Percentiles rank a stretch among this genome's conserved stretches.
phyloP scores from a whole-genome alignment of 2,888 invertebrate genomes.

The Acanthosepion lycidas region DNA sequence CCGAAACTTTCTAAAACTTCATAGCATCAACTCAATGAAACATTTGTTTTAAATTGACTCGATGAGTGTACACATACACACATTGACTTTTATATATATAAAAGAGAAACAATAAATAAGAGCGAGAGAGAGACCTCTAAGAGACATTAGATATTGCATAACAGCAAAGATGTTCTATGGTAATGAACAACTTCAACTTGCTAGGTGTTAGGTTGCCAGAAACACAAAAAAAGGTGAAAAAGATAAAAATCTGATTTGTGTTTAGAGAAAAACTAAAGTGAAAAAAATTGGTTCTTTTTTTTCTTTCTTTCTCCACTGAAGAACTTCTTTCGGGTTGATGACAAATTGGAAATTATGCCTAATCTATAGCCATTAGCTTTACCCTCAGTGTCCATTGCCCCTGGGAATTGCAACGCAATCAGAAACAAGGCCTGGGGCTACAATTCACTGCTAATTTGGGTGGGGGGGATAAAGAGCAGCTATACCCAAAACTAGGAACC shows the following conservation, averaged over 20 bases:
- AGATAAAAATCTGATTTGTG: neutral
- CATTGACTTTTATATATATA: too few relatives aligned
- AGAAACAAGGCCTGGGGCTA: neutral
- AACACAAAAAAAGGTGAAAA: neutral
- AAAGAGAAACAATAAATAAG: too few relatives aligned
- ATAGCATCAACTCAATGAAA: too few relatives aligned
- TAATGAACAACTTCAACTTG: neutral
- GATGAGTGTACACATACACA: too few relatives aligned
- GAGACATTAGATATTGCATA: neutral
- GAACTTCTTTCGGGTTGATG: neutral
- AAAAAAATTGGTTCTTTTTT: neutral
- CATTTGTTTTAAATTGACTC: too few relatives aligned
- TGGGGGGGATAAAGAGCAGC: neutral
- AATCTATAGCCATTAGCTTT: conserved; percentile 18
- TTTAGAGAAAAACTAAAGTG: neutral
- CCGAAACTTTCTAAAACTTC: too few relatives aligned
- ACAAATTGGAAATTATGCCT: neutral
- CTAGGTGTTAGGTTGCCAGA: neutral
- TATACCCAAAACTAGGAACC: neutral
- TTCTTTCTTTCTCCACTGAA: neutral
- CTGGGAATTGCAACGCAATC: neutral
- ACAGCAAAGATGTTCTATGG: neutral
- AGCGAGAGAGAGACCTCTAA: neutral
- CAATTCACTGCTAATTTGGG: neutral
- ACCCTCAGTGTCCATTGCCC: neutral